Evolutionary conservation across 2,113 vertebrate species (phyloP), one percentile per base, ranked within the genome.

Genomic region (Tenrec ecaudatus): DNA sequence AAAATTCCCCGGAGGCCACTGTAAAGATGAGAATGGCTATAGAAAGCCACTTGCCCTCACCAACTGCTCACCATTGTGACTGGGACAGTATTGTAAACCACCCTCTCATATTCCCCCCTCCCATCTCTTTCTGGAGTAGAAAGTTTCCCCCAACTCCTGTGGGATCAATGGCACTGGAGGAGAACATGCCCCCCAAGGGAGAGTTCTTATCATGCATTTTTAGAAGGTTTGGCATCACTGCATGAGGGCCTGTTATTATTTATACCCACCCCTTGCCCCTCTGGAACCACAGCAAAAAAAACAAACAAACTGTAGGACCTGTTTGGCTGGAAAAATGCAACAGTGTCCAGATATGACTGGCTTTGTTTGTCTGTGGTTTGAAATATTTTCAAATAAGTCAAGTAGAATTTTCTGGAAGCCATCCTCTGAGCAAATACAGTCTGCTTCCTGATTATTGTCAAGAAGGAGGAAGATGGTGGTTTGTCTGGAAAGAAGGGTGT

Each of bases 101-200:
- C 60, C 14, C 2, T 11, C n/a, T 15, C 53, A 38, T 17, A 23
- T 25, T 8, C n/a, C 1, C 0, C 81, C 64, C 31, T 16, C 9
- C 23, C 31, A 89, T 25, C 62, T 92, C 92, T 82, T 0, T 0
- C 93, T 91, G 19, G 64, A 96, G 92, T 25, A 20, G 96, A 93
- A 97, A 96, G 76, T 94, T 94, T 93, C 82, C 95, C 92, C 90
- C 2, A 33, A 62, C 82, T 95, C 95, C 96, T 89, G 69, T 85
- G 95, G 93, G 60, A 23, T 84, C 0, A 43, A 96, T 94, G 95
- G 77, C 94, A 79, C 86, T 75, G 66, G 94, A 95, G 95, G 95
- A 96, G 96, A 95, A 91, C 92, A 78, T 43, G 3, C 95, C 83
- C 96, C 96, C 47, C 10, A 83, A 86, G 96, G 96, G 95, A 0